Evolutionary conservation across 2,888 invertebrate species (phyloP), one percentile per base, ranked within the genome.

Genomic region (Agrotis exclamationis): DNA sequence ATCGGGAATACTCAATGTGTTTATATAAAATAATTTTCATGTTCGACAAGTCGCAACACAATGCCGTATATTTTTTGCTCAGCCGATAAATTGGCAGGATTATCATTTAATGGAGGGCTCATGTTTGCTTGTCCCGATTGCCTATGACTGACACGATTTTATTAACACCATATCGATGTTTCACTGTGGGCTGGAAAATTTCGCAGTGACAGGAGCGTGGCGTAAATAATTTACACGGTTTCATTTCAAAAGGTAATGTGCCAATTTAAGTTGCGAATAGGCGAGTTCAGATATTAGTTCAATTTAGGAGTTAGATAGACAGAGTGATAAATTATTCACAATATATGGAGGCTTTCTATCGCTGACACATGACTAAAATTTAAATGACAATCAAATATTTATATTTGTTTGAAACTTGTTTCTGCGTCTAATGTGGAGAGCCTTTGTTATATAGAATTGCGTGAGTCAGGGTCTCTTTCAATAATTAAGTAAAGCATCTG

Each of bases 71-170:
- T 96, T 96, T 96, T 96, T 96, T 95, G 93, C 93, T 92, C 90
- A 85, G 91, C 88, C 95, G 92, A 96, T 96, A 96, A 95, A 96
- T 96, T 95, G 96, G 93, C 88, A 89, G 96, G 96, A 96, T 96
- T 96, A 96, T 95, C 95, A 95, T 95, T 95, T 96, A 96, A 96
- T 96, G 96, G 95, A 95, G 95, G 96, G 96, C 95, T 96, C 96
- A 94, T 96, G 95, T 96, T 94, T 92, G 93, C 93, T 93, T 93
- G 95, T 94, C 93, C 93, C 91, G 91, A 92, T 94, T 92, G 93
- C 93, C 93, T 95, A 94, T 93, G 93, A 95, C 92, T 95, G 95
- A 92, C 94, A 89, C 95, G 94, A 95, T 95, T 96, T 95, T 95
- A 96, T 95, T 96, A 95, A 93, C 92, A 90, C 90, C 91, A 92